These are phyloP conservation scores for Ceyx melanurus DNA, from an alignment of 2,113 vertebrate genomes.

Conservation along the genomic window DNA sequence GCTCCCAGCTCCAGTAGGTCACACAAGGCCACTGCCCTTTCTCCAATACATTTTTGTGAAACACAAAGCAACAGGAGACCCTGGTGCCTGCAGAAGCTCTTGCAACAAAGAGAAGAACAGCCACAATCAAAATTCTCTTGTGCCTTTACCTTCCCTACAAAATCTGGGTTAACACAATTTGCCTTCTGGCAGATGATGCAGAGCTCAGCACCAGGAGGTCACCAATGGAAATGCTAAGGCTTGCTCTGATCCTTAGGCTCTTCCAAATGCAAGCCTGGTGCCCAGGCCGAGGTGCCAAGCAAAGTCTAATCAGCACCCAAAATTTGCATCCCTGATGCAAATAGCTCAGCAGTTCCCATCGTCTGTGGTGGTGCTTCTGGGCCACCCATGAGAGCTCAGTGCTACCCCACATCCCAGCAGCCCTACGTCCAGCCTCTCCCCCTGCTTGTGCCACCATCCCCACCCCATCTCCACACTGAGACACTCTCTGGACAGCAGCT, in stretches of 20 bases:
- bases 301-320: not conserved
- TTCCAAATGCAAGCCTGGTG: not conserved
- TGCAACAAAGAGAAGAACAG: not conserved
- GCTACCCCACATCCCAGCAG: not conserved
- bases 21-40: not conserved
- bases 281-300: not conserved
- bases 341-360: not conserved
- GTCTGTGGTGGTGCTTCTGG: not conserved
- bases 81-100: not conserved
- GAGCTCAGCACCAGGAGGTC: not conserved
- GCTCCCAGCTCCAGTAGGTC: not conserved
- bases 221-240: not conserved
- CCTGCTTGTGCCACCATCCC: not conserved
- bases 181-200: not conserved
- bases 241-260: not conserved
- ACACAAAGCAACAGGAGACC: not conserved
- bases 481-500: fast-evolving
- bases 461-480: too few relatives aligned
- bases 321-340: not conserved
- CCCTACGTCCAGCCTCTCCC: fast-evolving
- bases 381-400: not conserved
- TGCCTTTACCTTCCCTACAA: not conserved
- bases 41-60: not conserved
- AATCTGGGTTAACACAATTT: not conserved
- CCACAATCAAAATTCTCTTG: not conserved